phyloP scores from a whole-genome alignment of 2,888 invertebrate species.

The Acanthoscelides obtectus region DNA sequence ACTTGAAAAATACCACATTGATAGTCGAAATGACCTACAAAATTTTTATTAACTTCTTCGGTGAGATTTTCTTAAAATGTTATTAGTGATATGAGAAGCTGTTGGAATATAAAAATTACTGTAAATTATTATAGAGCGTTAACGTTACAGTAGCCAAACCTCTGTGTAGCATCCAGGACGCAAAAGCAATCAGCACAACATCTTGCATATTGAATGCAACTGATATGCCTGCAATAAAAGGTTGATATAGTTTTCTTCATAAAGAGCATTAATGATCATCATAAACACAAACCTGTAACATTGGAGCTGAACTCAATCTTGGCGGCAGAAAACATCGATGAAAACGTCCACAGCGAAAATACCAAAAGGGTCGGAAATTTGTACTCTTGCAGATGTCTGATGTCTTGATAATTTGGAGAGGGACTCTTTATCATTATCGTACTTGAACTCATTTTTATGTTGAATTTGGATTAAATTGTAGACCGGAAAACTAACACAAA shows the following conservation, averaged over 20 bases:
- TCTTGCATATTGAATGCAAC: slow-evolving; percentile 35
- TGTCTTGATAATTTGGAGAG: slow-evolving; percentile 12
- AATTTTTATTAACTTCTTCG: too few relatives aligned
- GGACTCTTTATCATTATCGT: slow-evolving; percentile 34
- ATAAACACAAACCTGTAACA: slow-evolving; percentile 29
- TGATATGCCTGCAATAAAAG: slow-evolving; percentile 31
- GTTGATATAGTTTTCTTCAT: not conserved
- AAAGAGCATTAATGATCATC: not conserved
- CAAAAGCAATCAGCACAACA: slow-evolving; percentile 31
- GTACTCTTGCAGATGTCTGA: slow-evolving; percentile 13
- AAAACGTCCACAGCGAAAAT: slow-evolving; percentile 35
- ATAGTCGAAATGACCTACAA: too few relatives aligned
- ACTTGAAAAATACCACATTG: too few relatives aligned
- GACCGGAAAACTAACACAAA: not conserved
- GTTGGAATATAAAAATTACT: not conserved
- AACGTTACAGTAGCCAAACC: slow-evolving; percentile 30
- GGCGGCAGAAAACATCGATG: slow-evolving; percentile 35
- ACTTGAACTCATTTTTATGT: slow-evolving; percentile 11
- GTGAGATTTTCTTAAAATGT: too few relatives aligned
- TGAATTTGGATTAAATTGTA: slow-evolving; percentile 6
- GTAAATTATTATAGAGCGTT: not conserved
- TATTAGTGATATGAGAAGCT: too few relatives aligned
- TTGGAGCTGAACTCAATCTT: slow-evolving; percentile 34
- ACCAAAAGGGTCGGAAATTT: slow-evolving; percentile 22
- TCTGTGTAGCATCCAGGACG: slow-evolving; percentile 35